Evolutionary conservation across 2,797 vertebrate genomes (phyloP).

Genomic region (Tympanoctomys barrerae): DNA sequence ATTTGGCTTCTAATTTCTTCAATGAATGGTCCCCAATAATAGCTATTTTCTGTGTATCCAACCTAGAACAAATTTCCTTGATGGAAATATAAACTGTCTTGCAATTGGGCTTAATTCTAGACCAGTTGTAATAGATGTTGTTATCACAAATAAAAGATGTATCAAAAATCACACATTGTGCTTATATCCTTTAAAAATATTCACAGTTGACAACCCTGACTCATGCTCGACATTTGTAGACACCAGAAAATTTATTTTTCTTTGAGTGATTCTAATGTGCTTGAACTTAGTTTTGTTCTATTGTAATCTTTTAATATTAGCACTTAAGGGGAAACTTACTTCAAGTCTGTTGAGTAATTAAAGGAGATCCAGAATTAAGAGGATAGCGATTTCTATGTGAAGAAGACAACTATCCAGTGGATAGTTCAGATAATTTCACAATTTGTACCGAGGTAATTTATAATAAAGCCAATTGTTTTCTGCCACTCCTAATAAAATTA

Average conservation of each 20-base stretch:
- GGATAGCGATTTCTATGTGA: not conserved
- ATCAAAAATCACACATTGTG: not conserved
- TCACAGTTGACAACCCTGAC: slow-evolving; percentile 12
- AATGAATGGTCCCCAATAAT: not conserved
- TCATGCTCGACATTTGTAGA: slow-evolving; percentile 20
- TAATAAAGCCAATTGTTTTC: not conserved
- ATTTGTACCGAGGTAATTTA: not conserved
- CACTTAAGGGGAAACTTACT: not conserved
- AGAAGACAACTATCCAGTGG: not conserved
- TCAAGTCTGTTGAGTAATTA: slow-evolving; percentile 38
- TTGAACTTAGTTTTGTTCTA: slow-evolving; percentile 29
- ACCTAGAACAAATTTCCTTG: not conserved
- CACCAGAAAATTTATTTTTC: slow-evolving; percentile 7
- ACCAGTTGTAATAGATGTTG: not conserved
- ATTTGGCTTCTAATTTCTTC: not conserved
- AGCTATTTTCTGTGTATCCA: not conserved
- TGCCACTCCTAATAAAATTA: not conserved
- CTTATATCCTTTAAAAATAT: slow-evolving; percentile 22
- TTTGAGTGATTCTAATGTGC: not conserved
- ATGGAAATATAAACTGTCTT: slow-evolving; percentile 14
- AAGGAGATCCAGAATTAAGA: slow-evolving; percentile 3
- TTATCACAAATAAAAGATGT: slow-evolving; percentile 22
- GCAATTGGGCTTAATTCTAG: not conserved
- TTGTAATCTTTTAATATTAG: not conserved
- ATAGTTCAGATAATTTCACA: slow-evolving; percentile 3